phyloP scores from a whole-genome alignment of 1,140 invertebrate species.

The Hylaeus volcanicus region DNA sequence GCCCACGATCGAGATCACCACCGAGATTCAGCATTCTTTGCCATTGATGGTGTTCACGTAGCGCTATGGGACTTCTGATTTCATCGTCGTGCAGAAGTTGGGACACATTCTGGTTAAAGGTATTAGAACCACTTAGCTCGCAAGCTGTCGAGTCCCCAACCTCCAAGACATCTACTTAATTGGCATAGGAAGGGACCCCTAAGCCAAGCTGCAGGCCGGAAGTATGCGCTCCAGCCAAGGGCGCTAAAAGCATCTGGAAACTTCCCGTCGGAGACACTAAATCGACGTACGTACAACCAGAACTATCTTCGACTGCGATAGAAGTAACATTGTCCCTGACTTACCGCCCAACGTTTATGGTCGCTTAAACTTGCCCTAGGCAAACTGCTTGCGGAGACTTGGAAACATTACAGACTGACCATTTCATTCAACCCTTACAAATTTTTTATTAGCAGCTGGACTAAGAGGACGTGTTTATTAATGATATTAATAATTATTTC shows the following conservation, averaged over 20 bases:
- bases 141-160: conserved; percentile 69
- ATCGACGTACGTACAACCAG: conserved; percentile 41
- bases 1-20: background rate
- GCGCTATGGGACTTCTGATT: conserved; percentile 1
- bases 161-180: conserved; percentile 75
- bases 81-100: conserved; percentile 14
- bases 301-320: conserved; percentile 36
- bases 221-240: conserved; percentile 52
- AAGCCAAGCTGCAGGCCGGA: conserved; percentile 56
- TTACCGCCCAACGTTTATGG: conserved; percentile 26
- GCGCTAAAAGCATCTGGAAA: conserved; percentile 64
- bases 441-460: background rate
- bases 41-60: background rate
- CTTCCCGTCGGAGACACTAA: conserved; percentile 61
- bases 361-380: conserved; percentile 1
- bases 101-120: conserved; percentile 56
- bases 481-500: no score
- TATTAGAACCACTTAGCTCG: conserved; percentile 69
- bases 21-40: background rate
- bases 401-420: background rate
- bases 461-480: no score
- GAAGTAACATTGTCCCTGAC: conserved; percentile 34
- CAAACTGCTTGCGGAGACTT: background rate
- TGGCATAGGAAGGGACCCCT: conserved; percentile 69
- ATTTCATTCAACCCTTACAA: background rate